phyloP scores from a whole-genome alignment of 2,113 vertebrate species.

The Nanorana parkeri region DNA sequence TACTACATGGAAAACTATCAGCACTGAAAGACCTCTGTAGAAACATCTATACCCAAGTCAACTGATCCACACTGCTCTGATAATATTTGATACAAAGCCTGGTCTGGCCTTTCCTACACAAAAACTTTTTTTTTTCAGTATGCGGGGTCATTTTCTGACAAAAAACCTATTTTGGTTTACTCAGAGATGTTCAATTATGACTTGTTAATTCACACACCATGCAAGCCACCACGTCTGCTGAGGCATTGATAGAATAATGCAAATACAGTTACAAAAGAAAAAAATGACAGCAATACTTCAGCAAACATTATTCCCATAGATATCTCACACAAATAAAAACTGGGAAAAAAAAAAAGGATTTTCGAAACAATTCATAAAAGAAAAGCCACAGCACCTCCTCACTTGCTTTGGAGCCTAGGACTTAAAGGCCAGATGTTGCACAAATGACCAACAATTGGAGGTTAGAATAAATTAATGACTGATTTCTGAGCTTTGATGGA shows the following conservation, averaged over 20 bases:
- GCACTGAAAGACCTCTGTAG: no score
- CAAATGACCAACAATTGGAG: slow-evolving; percentile 90
- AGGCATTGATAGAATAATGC: neutral
- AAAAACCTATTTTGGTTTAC: no score
- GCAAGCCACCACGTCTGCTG: no score
- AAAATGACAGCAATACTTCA: neutral
- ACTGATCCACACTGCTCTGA: no score
- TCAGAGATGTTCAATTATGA: no score
- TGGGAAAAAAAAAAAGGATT: neutral
- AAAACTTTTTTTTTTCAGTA: no score
- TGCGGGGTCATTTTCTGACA: no score
- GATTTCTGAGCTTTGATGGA: slow-evolving; percentile 98
- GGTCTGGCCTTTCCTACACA: no score
- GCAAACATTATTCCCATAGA: neutral
- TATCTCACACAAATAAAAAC: neutral
- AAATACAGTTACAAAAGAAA: neutral
- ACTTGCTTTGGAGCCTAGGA: slow-evolving; percentile 75
- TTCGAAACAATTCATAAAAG: slow-evolving; percentile 29
- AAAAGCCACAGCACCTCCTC: slow-evolving; percentile 39
- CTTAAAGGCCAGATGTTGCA: slow-evolving; percentile 89
- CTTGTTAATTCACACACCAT: no score
- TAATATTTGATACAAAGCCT: no score
- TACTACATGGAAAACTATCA: no score
- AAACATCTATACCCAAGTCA: no score
- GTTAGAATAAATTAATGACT: slow-evolving; percentile 97